Evolutionary conservation across 2,888 invertebrate genomes (phyloP), one percentile per base, ranked within the genome.

Genomic region (Hydrotaea diabolus): DNA sequence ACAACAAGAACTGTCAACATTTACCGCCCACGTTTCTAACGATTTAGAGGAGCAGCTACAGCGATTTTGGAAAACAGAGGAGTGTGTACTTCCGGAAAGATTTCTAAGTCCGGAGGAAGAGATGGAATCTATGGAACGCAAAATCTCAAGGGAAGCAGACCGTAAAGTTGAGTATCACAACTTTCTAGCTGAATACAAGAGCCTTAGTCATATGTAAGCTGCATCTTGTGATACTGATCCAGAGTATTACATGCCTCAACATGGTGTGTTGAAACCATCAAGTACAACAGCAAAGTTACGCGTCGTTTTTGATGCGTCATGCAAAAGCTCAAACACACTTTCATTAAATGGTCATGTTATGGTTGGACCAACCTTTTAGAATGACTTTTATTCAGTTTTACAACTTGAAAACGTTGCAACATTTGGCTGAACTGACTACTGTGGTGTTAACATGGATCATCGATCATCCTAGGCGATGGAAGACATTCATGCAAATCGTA

Each of bases 211-310:
- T 26, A 74, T 59, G 74, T 23, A 74, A 46, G 46, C 39, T 23
- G 13, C 62, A 26, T 4, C 17, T 39, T 8, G 77, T 15, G 0
- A n/a, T 5, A 55, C 19, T 57, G 26, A 21, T 36, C 53, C 7
- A 17, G 39, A 15, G n/a, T 86, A 77, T 36, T 83, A 55, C 49
- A 36, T 83, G 69, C 86, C 85, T 1, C 83, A 86, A 11, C 85
- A 86, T 49, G 80, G 80, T 0, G 81, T 86, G 17, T 5, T 80
- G 4, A 85, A 85, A 43, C 75, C 80, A 1, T 69, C 49, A 0
- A 86, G 81, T 49, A 80, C 85, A n/a, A 83, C 80, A 15, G 85
- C 79, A 9, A 84, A 80, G 71, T 21, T 85, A 17, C 53, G 86
- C 3, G 77, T 86, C 0, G 85, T 80, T 3, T 85, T 86, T 36